Evolutionary conservation across 2,113 vertebrate species (phyloP).

Genomic region (Entelurus aequoreus): DNA sequence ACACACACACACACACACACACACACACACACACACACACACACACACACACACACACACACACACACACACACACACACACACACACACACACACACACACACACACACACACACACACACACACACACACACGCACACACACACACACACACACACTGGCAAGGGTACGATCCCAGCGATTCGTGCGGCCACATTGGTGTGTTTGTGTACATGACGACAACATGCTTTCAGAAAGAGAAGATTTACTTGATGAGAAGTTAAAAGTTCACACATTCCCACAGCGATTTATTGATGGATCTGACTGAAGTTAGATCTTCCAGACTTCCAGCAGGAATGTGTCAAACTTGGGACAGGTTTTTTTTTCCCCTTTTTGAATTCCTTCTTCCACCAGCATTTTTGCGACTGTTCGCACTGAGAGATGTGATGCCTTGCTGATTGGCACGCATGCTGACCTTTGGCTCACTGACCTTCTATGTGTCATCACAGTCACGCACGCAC

Average conservation of each 20-base stretch:
- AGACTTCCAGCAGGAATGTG: not conserved
- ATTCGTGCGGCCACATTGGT: not conserved
- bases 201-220: too few species aligned
- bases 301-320: not conserved
- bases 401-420: not conserved
- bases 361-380: not conserved
- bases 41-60: constrained; percentile 4
- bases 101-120: constrained; percentile 5
- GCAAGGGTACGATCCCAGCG: not conserved
- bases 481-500: not conserved
- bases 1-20: constrained; percentile 8
- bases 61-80: constrained; percentile 3
- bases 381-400: not conserved
- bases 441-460: not conserved
- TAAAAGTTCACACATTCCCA: not conserved
- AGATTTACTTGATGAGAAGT: not conserved
- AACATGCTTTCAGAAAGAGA: too few species aligned
- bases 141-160: constrained; percentile 7
- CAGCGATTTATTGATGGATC: not conserved
- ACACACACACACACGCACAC: constrained; percentile 5
- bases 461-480: constrained; percentile 19
- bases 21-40: constrained; percentile 8
- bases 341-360: not conserved
- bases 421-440: not conserved
- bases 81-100: constrained; percentile 9